Conservation (phyloP, 2,888 invertebrate species). For the Brachyptera putata region DNA sequence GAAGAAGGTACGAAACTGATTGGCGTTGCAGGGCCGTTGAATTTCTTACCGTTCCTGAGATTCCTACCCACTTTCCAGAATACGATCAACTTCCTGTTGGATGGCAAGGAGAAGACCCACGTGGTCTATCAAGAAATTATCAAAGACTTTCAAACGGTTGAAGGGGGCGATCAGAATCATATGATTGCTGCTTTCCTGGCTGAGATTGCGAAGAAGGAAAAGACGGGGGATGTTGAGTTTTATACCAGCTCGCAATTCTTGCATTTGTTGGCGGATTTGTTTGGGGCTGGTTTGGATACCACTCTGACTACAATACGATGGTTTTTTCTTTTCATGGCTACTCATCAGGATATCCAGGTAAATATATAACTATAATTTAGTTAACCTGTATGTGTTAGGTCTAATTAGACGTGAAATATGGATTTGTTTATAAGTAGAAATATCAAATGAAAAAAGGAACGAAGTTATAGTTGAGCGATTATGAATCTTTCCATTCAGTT, state of each 20-base stretch:
- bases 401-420: too few species aligned
- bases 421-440: too few species aligned
- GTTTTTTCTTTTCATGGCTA: constrained; percentile 74
- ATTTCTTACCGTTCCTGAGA: constrained; percentile 77
- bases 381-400: too few species aligned
- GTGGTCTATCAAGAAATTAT: constrained; percentile 65
- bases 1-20: constrained; percentile 80
- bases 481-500: too few species aligned
- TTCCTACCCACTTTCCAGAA: constrained; percentile 59
- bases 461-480: too few species aligned
- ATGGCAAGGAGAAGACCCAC: constrained; percentile 70
- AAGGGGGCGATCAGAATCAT: constrained; percentile 43
- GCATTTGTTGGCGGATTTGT: constrained; percentile 74
- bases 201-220: constrained; percentile 50
- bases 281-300: constrained; percentile 83
- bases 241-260: constrained; percentile 65
- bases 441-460: too few species aligned
- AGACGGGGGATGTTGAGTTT: constrained; percentile 44
- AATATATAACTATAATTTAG: constrained; percentile 20
- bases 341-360: constrained; percentile 62
- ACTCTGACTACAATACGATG: constrained; percentile 74
- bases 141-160: constrained; percentile 47
- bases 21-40: constrained; percentile 76
- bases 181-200: constrained; percentile 62
- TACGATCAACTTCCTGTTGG: constrained; percentile 60